Base-by-base conservation (phyloP, 2,113 vertebrate species). In the Thinocorus orbignyianus region DNA sequence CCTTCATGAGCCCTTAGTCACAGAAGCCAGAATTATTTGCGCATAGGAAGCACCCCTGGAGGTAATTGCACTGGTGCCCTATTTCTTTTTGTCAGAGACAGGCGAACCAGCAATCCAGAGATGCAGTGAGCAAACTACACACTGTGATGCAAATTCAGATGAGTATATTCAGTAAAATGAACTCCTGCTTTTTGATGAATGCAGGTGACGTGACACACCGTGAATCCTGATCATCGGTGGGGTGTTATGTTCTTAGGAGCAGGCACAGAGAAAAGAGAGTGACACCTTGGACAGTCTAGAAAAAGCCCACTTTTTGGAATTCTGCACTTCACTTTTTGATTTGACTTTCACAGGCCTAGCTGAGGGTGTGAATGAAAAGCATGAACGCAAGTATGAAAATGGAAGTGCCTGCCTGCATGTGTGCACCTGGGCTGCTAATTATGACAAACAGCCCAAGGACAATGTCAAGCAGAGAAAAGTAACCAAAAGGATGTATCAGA, bases 401-500 rank as follows among this genome's bases (percentile, higher is more conserved):
- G 39, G 76, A 90, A 94, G 33, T 55, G 64, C 17, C 20, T 37
- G 35, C n/a, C 69, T 88, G 60, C 92, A 69, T 33, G 16, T 42
- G 66, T 58, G 44, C 54, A 73, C 64, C 42, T 58, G 48, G 42
- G 52, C 52, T 92, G 64, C 54, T 89, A 51, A 93, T 92, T 90
- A 78, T 57, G 65, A 81, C 82, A 79, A 62, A 73, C 41, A 84
- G 82, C 41, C 35, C 73, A 73, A 42, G 57, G 57, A 91, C 44
- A 55, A 48, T 81, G 57, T 78, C 42, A 81, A 42, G 60, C 51
- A 92, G 51, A 83, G 46, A 73, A 55, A 74, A 84, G 55, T 72
- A 90, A 93, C 92, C 60, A 95, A 86, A 96, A 84, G 69, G 91
- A 94, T 87, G 37, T 44, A 71, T 57, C 73, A 77, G 81, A 90